Percentiles rank a stretch among this genome's conserved stretches.
Conservation (phyloP, 2,888 invertebrate genomes). For the Drosophila lacicola region DNA sequence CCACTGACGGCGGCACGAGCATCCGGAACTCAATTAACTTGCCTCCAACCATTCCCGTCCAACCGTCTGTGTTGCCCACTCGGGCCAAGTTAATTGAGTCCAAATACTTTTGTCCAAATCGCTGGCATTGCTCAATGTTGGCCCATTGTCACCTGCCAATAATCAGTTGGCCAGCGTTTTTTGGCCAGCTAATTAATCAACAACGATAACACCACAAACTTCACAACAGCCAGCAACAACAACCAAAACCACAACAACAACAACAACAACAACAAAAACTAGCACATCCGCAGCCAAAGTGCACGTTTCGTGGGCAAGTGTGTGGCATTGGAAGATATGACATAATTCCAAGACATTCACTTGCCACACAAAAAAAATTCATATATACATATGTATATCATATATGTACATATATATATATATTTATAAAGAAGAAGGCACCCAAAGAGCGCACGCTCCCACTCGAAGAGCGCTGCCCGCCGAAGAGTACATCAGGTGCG, state of each 20-base stretch:
- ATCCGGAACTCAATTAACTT: slow-evolving; percentile 49
- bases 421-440: slow-evolving; percentile 11
- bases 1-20: slow-evolving; percentile 20
- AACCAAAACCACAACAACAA: slow-evolving; percentile 2
- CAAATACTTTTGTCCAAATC: slow-evolving; percentile 11
- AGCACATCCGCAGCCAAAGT: slow-evolving; percentile 27
- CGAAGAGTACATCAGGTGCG: slow-evolving; percentile 55
- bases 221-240: slow-evolving; percentile 9
- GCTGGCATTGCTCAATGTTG: slow-evolving; percentile 25
- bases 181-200: slow-evolving; percentile 65
- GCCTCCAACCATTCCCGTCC: slow-evolving; percentile 16
- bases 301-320: slow-evolving; percentile 60
- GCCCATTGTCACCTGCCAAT: slow-evolving; percentile 61
- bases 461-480: slow-evolving; percentile 19
- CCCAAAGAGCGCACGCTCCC: slow-evolving; percentile 30
- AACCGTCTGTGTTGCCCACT: not conserved
- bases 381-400: not conserved
- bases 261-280: slow-evolving; percentile 12
- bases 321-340: slow-evolving; percentile 73
- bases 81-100: slow-evolving; percentile 35
- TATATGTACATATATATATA: not conserved
- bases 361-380: slow-evolving; percentile 39
- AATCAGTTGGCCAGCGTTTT: slow-evolving; percentile 37
- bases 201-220: slow-evolving; percentile 51
- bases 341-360: slow-evolving; percentile 77